Percentiles rank a stretch among this genome's conserved stretches.
phyloP scores from a whole-genome alignment of 2,113 vertebrate species.

The Alethe castanea region DNA sequence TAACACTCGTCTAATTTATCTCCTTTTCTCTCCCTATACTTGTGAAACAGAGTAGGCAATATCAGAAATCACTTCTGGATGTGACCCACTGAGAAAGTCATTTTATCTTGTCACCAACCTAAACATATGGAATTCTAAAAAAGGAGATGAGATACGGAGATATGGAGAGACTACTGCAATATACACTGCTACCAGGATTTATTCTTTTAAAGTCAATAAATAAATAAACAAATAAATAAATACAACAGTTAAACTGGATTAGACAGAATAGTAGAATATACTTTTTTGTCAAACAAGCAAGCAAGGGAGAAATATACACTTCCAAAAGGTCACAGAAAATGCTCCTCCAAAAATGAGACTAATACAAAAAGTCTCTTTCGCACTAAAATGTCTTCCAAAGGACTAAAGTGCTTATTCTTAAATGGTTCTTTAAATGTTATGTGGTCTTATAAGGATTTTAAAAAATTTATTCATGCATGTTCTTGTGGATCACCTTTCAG shows the following conservation, averaged over 20 bases:
- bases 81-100: background rate
- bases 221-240: background rate
- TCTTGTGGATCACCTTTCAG: slow-evolving; percentile 12
- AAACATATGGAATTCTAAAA: background rate
- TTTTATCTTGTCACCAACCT: background rate
- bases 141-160: background rate
- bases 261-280: background rate
- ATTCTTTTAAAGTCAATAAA: background rate
- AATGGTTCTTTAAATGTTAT: background rate
- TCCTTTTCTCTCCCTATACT: background rate
- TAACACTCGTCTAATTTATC: background rate
- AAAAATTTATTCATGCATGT: slow-evolving; percentile 7
- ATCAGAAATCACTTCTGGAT: background rate
- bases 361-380: background rate
- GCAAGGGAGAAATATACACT: background rate
- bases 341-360: background rate
- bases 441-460: background rate
- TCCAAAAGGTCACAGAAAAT: background rate
- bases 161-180: background rate
- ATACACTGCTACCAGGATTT: background rate
- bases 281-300: background rate
- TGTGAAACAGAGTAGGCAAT: background rate
- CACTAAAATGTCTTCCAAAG: background rate
- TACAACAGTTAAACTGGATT: background rate
- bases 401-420: background rate